phyloP scores from a whole-genome alignment of 2,113 vertebrate genomes.

The Balaeniceps rex region DNA sequence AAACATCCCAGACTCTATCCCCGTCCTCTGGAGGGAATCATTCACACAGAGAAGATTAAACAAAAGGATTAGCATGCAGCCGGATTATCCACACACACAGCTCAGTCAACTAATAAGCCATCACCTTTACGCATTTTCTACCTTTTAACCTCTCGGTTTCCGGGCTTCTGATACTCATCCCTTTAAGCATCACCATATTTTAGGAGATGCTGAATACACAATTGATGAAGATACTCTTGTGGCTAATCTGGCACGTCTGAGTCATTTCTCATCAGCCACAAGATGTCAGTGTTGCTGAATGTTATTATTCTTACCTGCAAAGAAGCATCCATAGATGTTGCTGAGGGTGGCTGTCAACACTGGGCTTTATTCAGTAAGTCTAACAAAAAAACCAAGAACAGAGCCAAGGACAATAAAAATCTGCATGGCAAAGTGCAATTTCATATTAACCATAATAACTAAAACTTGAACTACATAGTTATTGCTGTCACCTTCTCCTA shows the following conservation, averaged over 20 bases:
- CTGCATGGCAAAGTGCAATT: neutral
- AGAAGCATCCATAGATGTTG: neutral
- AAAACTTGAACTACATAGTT: neutral
- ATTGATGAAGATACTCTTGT: neutral
- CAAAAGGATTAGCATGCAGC: slow-evolving; percentile 11
- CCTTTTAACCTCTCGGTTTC: neutral
- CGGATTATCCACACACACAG: neutral
- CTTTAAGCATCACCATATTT: neutral
- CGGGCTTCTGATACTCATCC: neutral
- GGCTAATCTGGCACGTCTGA: neutral
- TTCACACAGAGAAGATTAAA: slow-evolving; percentile 2
- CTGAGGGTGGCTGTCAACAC: neutral
- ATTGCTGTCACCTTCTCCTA: neutral
- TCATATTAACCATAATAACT: neutral
- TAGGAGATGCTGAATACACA: neutral
- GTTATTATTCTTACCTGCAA: slow-evolving; percentile 17
- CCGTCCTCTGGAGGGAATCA: slow-evolving; percentile 11
- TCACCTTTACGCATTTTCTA: neutral
- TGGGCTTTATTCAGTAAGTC: neutral
- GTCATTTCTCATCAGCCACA: slow-evolving; percentile 42
- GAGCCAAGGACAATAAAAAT: neutral
- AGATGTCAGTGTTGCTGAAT: slow-evolving; percentile 67
- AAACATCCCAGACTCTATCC: neutral
- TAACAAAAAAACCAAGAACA: neutral
- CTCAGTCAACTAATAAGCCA: neutral